These are phyloP conservation scores for Andrena cerasifolii DNA, from an alignment of 1,140 invertebrate genomes.

Conservation along the genomic window DNA sequence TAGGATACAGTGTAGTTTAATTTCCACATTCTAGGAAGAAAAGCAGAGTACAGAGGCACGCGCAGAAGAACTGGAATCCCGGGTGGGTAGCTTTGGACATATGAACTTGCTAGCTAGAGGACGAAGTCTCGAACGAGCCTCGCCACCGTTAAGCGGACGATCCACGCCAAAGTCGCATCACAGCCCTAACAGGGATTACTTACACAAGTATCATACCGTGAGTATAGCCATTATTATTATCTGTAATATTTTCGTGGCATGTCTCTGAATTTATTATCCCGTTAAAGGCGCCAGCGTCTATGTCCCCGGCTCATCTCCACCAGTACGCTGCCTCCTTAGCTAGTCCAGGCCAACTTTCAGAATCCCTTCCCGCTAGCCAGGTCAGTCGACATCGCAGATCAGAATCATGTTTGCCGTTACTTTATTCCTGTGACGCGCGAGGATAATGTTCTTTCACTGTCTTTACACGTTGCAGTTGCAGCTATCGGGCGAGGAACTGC, in stretches of 20 bases:
- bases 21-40: conserved; percentile 90
- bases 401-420: neutral
- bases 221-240: conserved; percentile 70
- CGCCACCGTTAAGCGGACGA: conserved; percentile 90
- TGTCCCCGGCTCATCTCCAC: conserved; percentile 93
- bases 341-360: conserved; percentile 86
- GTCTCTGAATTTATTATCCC: conserved; percentile 72
- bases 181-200: conserved; percentile 90
- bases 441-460: neutral
- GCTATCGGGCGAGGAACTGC: conserved; percentile 88
- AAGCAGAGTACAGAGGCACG: conserved; percentile 98
- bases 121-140: conserved; percentile 88
- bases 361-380: conserved; percentile 91
- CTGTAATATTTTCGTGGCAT: neutral
- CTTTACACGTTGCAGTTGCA: conserved; percentile 83
- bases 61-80: conserved; percentile 98
- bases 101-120: conserved; percentile 93
- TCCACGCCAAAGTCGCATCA: conserved; percentile 91
- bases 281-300: conserved; percentile 91
- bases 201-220: conserved; percentile 93
- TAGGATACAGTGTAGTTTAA: neutral
- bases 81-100: conserved; percentile 97
- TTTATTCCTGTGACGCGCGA: neutral
- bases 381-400: conserved; percentile 81
- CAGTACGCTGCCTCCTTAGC: conserved; percentile 87